Evolutionary conservation across 2,113 vertebrate genomes (phyloP), one percentile per base, ranked within the genome.

Genomic region (Centropus unirufus): DNA sequence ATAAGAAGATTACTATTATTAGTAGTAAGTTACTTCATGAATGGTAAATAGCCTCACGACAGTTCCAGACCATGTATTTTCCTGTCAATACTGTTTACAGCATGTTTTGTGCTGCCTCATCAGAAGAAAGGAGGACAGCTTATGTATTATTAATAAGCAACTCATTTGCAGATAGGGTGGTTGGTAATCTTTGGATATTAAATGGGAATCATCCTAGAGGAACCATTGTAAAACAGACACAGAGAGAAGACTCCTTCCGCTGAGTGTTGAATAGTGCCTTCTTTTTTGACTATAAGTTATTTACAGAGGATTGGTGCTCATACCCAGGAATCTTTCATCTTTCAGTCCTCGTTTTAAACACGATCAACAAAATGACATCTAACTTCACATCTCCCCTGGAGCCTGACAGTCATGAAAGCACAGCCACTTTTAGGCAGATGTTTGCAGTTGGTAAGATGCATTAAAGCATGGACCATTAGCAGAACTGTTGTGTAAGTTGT

Each of bases 381-480:
- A 75, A 84, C 78, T 88, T 90, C 61, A 66, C 83, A 40, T 94
- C 83, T 87, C 11, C 86, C 62, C 42, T 87, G 58, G 27, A 95
- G 59, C 34, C 72, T 93, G 64, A 68, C 16, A 88, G 67, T 90
- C 84, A 76, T 67, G 94, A 81, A 96, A 92, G 58, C 86, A 93
- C 46, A 94, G 75, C 39, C 85, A 63, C 68, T 91, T 83, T 93
- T 80, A 90, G 76, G 81, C 68, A 97, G 94, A 96, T 97, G 81
- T 90, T 97, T 95, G 83, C 52, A 39, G 58, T 57, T 93, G 77
- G 84, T 88, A 76, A 82, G 85, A 61, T 91, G 87, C 54, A 89
- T 95, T 95, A 89, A 95, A 90, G 49, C 84, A 81, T 49, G 83
- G 89, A 69, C 90, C 92, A 95, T 96, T 97, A 95, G 75, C 83